Base-by-base conservation (phyloP, 1,140 invertebrate genomes). In the Latrodectus geometricus region DNA sequence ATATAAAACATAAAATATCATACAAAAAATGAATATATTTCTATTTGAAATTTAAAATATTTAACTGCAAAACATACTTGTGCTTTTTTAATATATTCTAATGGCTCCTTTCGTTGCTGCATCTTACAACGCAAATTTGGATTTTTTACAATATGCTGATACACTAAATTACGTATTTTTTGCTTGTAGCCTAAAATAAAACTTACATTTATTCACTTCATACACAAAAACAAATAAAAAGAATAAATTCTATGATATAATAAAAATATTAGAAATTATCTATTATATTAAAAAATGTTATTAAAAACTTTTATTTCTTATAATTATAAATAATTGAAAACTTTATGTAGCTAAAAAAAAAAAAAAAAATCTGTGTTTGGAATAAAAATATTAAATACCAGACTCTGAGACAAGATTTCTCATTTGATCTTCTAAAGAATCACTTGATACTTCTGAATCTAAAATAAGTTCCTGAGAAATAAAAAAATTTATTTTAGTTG, bases 71-170 rank as follows among this genome's bases (percentile, higher is more conserved):
- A 12, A 12, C 61, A 56, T 75, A 88, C 88, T 48, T 88, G 88
- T 17, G 88, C 83, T 87, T 88, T 88, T 68, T 81, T 76, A 7
- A 88, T 83, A 48, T 87, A 88, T 35, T 88, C 88, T 9, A 88
- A 50, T 11, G 83, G 77, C 61, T 88, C 88, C 52, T 86, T 88
- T 49, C 9, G n/a, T 70, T 86, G 82, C 9, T 14, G 77, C 35
- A 80, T 66, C 17, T 65, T 54, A 52, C 66, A 21, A 20, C 21
- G 80, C 21, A 86, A 35, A 48, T 69, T 77, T 48, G 88, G 83
- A 56, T 76, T 66, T 20, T 86, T 88, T 0, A 75, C 23, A 50
- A 88, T 70, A 35, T 68, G 65, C 17, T 80, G 88, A 52, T 88
- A 88, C 4, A 88, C 85, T 9, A 69, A 50, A 82, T 86, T 88